phyloP scores from a whole-genome alignment of 2,888 invertebrate species.

The Syrphus vitripennis region DNA sequence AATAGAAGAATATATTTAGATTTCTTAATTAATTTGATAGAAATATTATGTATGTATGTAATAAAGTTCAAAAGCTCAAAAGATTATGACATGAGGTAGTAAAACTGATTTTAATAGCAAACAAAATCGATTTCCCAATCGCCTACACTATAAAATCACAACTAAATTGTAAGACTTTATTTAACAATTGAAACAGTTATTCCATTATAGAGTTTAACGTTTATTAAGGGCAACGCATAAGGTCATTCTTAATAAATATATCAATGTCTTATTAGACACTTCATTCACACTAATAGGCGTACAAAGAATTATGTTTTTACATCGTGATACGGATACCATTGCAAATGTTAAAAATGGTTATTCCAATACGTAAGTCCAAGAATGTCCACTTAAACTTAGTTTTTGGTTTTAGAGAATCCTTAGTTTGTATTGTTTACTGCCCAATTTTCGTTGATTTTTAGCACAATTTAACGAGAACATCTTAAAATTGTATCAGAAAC shows the following conservation, averaged over 20 bases:
- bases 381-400: too few relatives aligned
- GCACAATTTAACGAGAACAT: too few relatives aligned
- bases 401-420: too few relatives aligned
- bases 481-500: too few relatives aligned
- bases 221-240: background rate
- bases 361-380: too few relatives aligned
- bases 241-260: background rate
- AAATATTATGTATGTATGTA: background rate
- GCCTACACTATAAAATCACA: background rate
- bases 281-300: background rate
- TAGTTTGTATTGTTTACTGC: too few relatives aligned
- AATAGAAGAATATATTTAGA: background rate
- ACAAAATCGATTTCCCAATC: background rate
- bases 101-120: background rate
- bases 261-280: background rate
- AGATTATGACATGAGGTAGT: background rate
- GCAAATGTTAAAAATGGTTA: too few relatives aligned
- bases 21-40: background rate
- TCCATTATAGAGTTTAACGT: background rate
- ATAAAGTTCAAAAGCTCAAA: slow-evolving; percentile 12
- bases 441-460: too few relatives aligned
- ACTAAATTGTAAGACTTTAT: background rate
- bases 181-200: background rate
- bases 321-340: too few relatives aligned
- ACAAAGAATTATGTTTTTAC: background rate